Evolutionary conservation across 2,888 invertebrate species (phyloP).

Genomic region (Drosophila mimetica): DNA sequence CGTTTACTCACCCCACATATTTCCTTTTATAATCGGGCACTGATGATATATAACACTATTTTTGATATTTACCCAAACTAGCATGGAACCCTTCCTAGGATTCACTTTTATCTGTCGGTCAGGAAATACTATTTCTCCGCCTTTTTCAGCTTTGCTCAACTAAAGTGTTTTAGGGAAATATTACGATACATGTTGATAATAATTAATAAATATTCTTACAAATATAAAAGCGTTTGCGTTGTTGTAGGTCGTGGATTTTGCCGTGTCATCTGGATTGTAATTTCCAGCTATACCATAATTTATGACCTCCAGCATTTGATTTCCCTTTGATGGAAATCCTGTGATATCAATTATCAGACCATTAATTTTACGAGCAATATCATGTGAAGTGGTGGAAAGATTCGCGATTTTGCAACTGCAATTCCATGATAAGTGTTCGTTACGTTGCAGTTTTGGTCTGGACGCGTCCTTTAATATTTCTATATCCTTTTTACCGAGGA

Average conservation of each 20-base stretch:
- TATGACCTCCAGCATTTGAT: slow-evolving; percentile 11
- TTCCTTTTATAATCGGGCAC: slow-evolving; percentile 28
- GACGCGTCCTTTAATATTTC: slow-evolving; percentile 13
- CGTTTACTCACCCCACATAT: slow-evolving; percentile 34
- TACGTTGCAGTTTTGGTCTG: slow-evolving; percentile 4
- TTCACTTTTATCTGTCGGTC: not conserved
- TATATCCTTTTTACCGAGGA: slow-evolving; percentile 13
- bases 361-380: slow-evolving; percentile 16
- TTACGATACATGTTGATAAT: not conserved
- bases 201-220: slow-evolving; percentile 12
- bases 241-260: not conserved
- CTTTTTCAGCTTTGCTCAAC: slow-evolving; percentile 19
- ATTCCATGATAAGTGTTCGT: not conserved
- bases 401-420: slow-evolving; percentile 11
- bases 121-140: slow-evolving; percentile 33
- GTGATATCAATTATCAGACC: slow-evolving; percentile 12
- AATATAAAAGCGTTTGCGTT: slow-evolving; percentile 18
- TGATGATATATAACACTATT: slow-evolving; percentile 5
- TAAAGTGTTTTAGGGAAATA: not conserved
- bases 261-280: slow-evolving; percentile 13
- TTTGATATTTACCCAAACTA: slow-evolving; percentile 10
- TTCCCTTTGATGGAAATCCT: not conserved
- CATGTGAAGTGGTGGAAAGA: not conserved
- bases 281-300: slow-evolving; percentile 31
- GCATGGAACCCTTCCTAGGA: slow-evolving; percentile 19